Conservation (phyloP, 2,797 vertebrate genomes). For the Tenualosa thibaudeaui region DNA sequence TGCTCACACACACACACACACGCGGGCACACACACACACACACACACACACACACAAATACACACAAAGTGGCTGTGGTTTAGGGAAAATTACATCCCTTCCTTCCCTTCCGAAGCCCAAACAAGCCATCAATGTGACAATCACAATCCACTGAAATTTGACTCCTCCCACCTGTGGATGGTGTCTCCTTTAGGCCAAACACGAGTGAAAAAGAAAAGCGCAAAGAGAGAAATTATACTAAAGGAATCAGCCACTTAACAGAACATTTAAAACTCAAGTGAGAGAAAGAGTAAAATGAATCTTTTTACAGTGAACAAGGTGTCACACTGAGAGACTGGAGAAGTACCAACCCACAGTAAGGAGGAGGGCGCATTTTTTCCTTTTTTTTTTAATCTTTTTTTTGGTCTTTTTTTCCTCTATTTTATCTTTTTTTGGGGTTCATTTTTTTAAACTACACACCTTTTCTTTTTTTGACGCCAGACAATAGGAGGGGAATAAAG, state of each 20-base stretch:
- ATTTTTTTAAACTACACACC: neutral
- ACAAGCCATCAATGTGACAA: slow-evolving; percentile 30
- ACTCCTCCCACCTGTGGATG: slow-evolving; percentile 51
- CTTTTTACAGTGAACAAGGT: slow-evolving; percentile 67
- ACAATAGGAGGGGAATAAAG: neutral
- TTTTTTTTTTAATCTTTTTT: slow-evolving; percentile 6
- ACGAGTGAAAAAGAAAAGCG: slow-evolving; percentile 45
- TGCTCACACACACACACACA: slow-evolving; percentile 10
- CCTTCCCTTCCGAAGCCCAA: slow-evolving; percentile 20
- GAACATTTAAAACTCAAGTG: slow-evolving; percentile 34
- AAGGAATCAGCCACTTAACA: neutral
- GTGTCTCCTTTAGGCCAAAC: slow-evolving; percentile 36
- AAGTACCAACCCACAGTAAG: slow-evolving; percentile 38
- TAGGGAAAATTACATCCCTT: slow-evolving; percentile 4
- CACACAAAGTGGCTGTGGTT: slow-evolving; percentile 24
- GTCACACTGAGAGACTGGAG: slow-evolving; percentile 65
- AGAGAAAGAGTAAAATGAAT: slow-evolving; percentile 42
- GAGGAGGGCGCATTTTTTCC: neutral
- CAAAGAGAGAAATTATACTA: slow-evolving; percentile 36
- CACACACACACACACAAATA: neutral
- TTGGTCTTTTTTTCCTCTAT: slow-evolving; percentile 6
- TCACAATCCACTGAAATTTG: slow-evolving; percentile 36
- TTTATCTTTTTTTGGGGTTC: slow-evolving; percentile 11
- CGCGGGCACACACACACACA: neutral
- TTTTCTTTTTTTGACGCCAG: neutral